These are phyloP conservation scores for Cheumatopsyche charites DNA, from an alignment of 1,140 invertebrate species.

Conservation along the genomic window DNA sequence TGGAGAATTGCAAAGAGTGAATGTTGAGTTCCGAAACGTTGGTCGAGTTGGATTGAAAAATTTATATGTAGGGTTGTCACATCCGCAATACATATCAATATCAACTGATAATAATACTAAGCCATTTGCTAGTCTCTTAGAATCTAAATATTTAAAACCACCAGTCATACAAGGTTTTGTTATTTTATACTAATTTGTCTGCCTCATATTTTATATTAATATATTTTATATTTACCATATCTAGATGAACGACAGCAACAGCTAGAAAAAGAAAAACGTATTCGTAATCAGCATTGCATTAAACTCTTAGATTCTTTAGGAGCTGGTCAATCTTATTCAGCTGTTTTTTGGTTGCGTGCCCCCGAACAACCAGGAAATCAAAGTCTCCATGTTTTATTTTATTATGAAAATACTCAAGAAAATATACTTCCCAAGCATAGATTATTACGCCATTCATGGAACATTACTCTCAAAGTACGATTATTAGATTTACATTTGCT, in stretches of 20 bases:
- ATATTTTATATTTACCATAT: conserved; percentile 14
- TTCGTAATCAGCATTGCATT: conserved; percentile 55
- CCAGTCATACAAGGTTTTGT: conserved; percentile 47
- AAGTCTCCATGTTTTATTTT: conserved; percentile 69
- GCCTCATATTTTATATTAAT: conserved; percentile 28
- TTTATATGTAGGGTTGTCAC: conserved; percentile 70
- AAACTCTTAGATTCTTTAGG: conserved; percentile 54
- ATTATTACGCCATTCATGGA: conserved; percentile 68
- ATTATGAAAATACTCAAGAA: conserved; percentile 67
- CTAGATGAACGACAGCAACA: conserved; percentile 49
- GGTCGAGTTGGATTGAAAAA: conserved; percentile 70
- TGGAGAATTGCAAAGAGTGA: conserved; percentile 73
- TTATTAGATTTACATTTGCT: conserved; percentile 14
- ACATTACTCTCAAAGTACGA: conserved; percentile 63
- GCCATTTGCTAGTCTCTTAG: conserved; percentile 53
- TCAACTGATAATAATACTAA: conserved; percentile 50
- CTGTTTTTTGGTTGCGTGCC: conserved; percentile 69
- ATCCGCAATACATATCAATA: conserved; percentile 71
- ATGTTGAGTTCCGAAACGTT: conserved; percentile 72
- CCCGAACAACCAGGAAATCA: conserved; percentile 66
- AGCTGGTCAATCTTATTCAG: conserved; percentile 61
- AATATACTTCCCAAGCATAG: conserved; percentile 59
- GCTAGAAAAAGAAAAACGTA: conserved; percentile 53
- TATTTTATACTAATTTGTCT: conserved; percentile 34
- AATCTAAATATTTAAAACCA: conserved; percentile 50